Conservation (phyloP, 2,113 vertebrate species). For the Hyperopisus bebe region DNA sequence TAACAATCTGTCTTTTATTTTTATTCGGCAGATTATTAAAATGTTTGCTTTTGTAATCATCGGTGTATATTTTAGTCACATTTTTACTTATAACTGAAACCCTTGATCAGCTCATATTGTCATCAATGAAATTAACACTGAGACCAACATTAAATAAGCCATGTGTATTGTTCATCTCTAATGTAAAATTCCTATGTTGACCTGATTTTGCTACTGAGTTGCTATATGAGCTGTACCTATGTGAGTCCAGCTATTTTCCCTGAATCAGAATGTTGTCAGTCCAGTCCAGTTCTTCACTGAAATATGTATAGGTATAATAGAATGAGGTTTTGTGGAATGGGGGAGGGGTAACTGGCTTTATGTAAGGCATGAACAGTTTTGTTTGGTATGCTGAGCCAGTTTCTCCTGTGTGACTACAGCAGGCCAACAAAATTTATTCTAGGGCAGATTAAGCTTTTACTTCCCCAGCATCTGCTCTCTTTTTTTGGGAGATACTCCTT, state of each 20-base stretch:
- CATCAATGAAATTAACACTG: not conserved
- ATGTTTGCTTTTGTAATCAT: not conserved
- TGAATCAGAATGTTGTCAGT: not conserved
- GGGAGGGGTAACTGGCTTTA: not conserved
- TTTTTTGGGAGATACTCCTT: slow-evolving; percentile 32
- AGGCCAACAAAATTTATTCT: slow-evolving; percentile 30
- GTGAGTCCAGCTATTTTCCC: not conserved
- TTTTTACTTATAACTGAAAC: not conserved
- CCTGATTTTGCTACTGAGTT: not conserved
- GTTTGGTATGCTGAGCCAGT: slow-evolving; percentile 11
- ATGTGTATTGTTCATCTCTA: not conserved
- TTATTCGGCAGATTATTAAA: not conserved
- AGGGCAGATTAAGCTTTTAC: slow-evolving; percentile 36
- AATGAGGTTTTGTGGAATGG: not conserved
- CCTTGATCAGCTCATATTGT: not conserved
- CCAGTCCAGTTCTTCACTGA: not conserved
- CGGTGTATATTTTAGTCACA: not conserved
- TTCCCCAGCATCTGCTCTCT: slow-evolving; percentile 35
- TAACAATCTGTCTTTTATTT: not conserved
- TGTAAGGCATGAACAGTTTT: not conserved
- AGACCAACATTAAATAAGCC: not conserved
- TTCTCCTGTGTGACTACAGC: slow-evolving; percentile 22
- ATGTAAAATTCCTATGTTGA: not conserved
- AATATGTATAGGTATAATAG: not conserved
- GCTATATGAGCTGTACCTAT: not conserved